Evolutionary conservation across 2,113 vertebrate species (phyloP).

Genomic region (Laticauda colubrina): DNA sequence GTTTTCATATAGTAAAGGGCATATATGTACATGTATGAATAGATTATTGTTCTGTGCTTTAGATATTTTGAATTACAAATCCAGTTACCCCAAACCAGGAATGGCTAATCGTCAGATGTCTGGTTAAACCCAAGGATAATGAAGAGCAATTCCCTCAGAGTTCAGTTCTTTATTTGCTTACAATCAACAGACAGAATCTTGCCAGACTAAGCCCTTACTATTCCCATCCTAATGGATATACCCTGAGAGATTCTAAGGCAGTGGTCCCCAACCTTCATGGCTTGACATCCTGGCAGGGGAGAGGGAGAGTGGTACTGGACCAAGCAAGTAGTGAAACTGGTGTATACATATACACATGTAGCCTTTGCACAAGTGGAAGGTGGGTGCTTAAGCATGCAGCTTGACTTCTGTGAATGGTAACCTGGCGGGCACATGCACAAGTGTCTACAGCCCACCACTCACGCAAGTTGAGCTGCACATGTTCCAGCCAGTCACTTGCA

Average conservation of each 20-base stretch:
- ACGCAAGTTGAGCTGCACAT: too few species aligned
- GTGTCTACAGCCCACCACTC: too few species aligned
- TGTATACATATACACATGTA: too few species aligned
- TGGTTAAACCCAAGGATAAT: not conserved
- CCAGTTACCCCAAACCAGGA: not conserved
- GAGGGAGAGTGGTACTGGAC: too few species aligned
- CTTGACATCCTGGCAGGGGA: too few species aligned
- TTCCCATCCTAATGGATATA: not conserved
- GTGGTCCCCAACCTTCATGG: too few species aligned
- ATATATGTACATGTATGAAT: not conserved
- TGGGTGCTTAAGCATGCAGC: too few species aligned
- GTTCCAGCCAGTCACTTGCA: too few species aligned
- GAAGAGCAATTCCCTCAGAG: not conserved
- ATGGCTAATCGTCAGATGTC: not conserved
- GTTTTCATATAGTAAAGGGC: not conserved
- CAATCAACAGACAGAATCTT: not conserved
- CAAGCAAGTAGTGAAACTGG: too few species aligned
- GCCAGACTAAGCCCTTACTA: not conserved
- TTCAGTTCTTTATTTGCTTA: not conserved
- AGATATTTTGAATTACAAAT: not conserved
- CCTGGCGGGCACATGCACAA: fast-evolving
- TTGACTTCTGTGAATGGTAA: too few species aligned
- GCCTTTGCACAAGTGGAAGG: too few species aligned
- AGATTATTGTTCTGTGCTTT: not conserved
- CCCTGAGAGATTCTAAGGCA: not conserved